phyloP scores from a whole-genome alignment of 2,797 vertebrate species.

The Propithecus perrieri region DNA sequence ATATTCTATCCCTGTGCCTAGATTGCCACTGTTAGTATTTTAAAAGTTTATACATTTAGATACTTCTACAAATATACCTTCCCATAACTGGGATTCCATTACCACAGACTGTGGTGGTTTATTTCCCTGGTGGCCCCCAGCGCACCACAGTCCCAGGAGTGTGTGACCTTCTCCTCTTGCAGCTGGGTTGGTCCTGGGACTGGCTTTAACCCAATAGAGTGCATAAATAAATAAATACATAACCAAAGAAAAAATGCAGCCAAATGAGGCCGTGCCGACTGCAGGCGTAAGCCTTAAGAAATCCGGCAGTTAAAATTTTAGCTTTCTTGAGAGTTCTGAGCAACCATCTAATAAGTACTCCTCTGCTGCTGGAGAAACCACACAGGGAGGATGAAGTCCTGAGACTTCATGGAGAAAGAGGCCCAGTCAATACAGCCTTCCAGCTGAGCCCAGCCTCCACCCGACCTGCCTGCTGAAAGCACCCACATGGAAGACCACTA shows the following conservation, averaged over 20 bases:
- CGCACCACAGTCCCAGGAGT: rapidly evolving
- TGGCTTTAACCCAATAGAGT: not conserved
- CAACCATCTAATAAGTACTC: not conserved
- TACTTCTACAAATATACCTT: not conserved
- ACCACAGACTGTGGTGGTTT: rapidly evolving
- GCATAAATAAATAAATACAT: not conserved
- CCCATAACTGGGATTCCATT: not conserved
- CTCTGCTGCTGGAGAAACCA: not conserved
- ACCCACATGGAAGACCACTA: not conserved
- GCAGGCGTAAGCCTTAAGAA: not conserved
- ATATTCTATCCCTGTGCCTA: not conserved
- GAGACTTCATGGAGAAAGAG: not conserved
- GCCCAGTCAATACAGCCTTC: not conserved
- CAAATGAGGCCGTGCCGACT: too few species aligned
- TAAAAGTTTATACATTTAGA: not conserved
- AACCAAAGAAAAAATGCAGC: not conserved
- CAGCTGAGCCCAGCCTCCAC: not conserved
- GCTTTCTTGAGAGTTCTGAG: not conserved
- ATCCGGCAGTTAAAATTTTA: not conserved
- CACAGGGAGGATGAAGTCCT: not conserved
- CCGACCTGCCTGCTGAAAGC: too few species aligned
- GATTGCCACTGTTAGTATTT: not conserved
- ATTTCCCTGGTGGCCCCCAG: rapidly evolving
- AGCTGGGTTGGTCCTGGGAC: not conserved
- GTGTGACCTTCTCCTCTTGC: not conserved